Conservation (phyloP, 2,888 invertebrate genomes). For the Zygaena filipendulae region DNA sequence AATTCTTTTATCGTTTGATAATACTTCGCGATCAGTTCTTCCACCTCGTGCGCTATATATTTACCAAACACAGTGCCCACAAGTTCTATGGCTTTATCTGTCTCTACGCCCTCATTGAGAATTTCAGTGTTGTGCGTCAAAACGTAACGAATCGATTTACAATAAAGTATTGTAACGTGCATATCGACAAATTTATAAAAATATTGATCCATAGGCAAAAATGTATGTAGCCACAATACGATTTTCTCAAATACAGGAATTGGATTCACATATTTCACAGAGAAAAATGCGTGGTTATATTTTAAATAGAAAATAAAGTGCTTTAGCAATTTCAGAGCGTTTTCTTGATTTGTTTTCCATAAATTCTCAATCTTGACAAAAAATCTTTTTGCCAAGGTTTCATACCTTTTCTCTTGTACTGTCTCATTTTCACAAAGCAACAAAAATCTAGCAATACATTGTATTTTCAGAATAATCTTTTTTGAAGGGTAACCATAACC, state of each 20-base stretch:
- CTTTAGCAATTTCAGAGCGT: conserved; percentile 16
- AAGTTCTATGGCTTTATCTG: too few relatives aligned
- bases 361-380: conserved; percentile 23
- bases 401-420: conserved; percentile 21
- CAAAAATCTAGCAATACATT: conserved; percentile 31
- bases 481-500: too few relatives aligned
- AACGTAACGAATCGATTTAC: conserved; percentile 28
- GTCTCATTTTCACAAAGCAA: conserved; percentile 24
- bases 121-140: conserved; percentile 24
- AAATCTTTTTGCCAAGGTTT: conserved; percentile 23
- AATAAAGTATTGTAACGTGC: conserved; percentile 36
- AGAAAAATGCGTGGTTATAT: conserved; percentile 29
- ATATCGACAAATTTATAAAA: conserved; percentile 25
- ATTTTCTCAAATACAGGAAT: conserved; percentile 28
- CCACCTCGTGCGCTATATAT: conserved; percentile 26
- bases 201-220: conserved; percentile 28
- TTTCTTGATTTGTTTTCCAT: conserved; percentile 8
- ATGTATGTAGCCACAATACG: conserved; percentile 22
- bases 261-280: conserved; percentile 23
- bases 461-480: too few relatives aligned
- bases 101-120: conserved; percentile 26
- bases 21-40: conserved; percentile 23
- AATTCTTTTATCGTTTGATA: conserved; percentile 29
- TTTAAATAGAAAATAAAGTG: conserved; percentile 24
- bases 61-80: conserved; percentile 32